Base-by-base conservation (phyloP, 1,140 invertebrate genomes). In the Aphelenchoides besseyi region DNA sequence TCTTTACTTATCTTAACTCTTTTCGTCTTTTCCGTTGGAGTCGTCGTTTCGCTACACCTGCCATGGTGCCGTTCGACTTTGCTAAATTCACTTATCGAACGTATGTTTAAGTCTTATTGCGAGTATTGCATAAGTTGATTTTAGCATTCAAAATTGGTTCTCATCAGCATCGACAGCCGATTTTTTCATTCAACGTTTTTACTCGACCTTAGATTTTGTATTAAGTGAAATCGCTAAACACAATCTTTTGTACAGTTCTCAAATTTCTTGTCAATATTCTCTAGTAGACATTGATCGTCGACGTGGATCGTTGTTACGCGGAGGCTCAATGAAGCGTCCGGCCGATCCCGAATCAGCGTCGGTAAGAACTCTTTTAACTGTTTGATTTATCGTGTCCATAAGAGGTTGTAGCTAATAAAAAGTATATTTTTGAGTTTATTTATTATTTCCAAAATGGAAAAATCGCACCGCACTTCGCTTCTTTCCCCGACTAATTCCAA, bases 11-110 rank as follows among this genome's bases (percentile, higher is more conserved):
- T 41, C 32, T 82, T n/a, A 63, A 70, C 16, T 67, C 67, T 16
- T 83, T 72, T 52, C 69, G 79, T 8, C n/a, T 81, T 0, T 55
- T 84, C 26, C 57, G 74, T 2, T 82, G 71, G 35, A 67, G 73
- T 2, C 30, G 76, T 16, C 71, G 72, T 23, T 72, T 79, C 16
- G 32, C 75, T 37, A 72, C 76, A 8, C 72, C 78, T 2, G 68
- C 75, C 9, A 76, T 79, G 28, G 52, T 84, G 30, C 81, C 81
- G 1, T 33, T 76, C 12, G 83, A 83, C 36, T 71, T 83, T 23
- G 54, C 70, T 16, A 28, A 77, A 12, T 69, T 79, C n/a, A 54
- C 71, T n/a, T 57, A 69, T 12, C 82, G 72, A 69, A 82, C 70
- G 80, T 83, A 69, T 35, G 72, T 70, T 9, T 28, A 35, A 28